Conservation (phyloP, 64 coral and sea anemone species). For the Montipora cactus region DNA sequence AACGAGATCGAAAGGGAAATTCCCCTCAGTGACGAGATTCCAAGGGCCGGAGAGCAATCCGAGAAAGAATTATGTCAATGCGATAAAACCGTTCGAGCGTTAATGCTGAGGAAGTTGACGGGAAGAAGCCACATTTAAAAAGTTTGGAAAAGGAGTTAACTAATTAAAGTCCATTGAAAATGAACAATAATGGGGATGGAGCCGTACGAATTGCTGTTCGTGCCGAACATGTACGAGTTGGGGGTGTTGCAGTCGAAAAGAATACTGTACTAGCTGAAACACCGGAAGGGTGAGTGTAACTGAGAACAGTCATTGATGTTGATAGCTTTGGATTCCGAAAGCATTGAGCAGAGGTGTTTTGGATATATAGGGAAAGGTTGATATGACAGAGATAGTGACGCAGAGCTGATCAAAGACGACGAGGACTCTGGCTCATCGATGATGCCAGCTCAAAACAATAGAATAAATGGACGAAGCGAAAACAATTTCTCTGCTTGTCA, state of each 20-base stretch:
- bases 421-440: too few relatives aligned
- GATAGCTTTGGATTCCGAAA: too few relatives aligned
- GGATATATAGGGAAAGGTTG: too few relatives aligned
- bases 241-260: constrained; percentile 22
- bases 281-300: constrained; percentile 33
- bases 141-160: not conserved
- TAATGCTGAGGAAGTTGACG: not conserved
- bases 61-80: too few relatives aligned
- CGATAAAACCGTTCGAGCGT: not conserved
- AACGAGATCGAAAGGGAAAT: not conserved
- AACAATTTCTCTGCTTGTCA: too few relatives aligned
- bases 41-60: too few relatives aligned
- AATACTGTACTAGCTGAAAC: constrained; percentile 24
- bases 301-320: too few relatives aligned
- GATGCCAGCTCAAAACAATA: too few relatives aligned
- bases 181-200: not conserved
- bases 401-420: too few relatives aligned
- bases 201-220: not conserved
- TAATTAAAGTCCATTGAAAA: not conserved
- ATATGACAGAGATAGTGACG: too few relatives aligned
- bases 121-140: not conserved
- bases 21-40: not conserved
- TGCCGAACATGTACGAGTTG: constrained; percentile 5
- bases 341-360: too few relatives aligned
- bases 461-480: too few relatives aligned